Base-by-base conservation (phyloP, 2,797 vertebrate species). In the Natrix natrix region DNA sequence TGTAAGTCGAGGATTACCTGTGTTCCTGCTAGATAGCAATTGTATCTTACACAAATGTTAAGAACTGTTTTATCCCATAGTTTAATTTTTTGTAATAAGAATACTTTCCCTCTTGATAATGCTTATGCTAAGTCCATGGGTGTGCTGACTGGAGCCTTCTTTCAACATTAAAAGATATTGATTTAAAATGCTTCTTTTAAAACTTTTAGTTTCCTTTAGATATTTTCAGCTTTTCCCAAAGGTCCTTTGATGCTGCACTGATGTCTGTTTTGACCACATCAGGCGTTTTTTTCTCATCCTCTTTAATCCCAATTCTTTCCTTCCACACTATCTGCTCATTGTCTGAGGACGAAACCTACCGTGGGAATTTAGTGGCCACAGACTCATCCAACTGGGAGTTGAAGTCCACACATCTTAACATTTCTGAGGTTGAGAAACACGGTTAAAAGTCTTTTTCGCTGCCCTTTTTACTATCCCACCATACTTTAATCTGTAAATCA, bases 311-410 rank as follows among this genome's bases (percentile, higher is more conserved):
- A 32, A 0, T 66, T 63, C 74, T 90, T 43, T 90, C 32, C n/a
- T 56, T 56, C 32, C 74, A 11, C 1, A 37, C 83, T 90, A 63
- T 90, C 20, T 28, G 61, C 61, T 63, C 57, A 92, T 90, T 90
- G 69, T 55, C 32, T 86, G 74, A 60, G 37, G 43, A 92, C 22
- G 48, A 63, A 86, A 55, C 48, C 24, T 16, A 56, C 32, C 55
- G 16, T 86, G 88, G 92, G 92, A 92, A 92, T 43, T 60, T 63
- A 66, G 89, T 43, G 74, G 52, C 32, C 28, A 32, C n/a, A 63
- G 74, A 66, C 63, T 56, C 74, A 59, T 78, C 20, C 52, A 60
- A 32, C 28, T 48, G 14, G 16, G n/a, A 74, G 7, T 74, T 74
- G n/a, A 74, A 74, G 66, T 17, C n/a, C 66, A 37, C 7, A 32